Percentiles rank a stretch among this genome's conserved stretches.
phyloP scores from a whole-genome alignment of 2,888 invertebrate species.

The Pycnomerus fuliginosus region DNA sequence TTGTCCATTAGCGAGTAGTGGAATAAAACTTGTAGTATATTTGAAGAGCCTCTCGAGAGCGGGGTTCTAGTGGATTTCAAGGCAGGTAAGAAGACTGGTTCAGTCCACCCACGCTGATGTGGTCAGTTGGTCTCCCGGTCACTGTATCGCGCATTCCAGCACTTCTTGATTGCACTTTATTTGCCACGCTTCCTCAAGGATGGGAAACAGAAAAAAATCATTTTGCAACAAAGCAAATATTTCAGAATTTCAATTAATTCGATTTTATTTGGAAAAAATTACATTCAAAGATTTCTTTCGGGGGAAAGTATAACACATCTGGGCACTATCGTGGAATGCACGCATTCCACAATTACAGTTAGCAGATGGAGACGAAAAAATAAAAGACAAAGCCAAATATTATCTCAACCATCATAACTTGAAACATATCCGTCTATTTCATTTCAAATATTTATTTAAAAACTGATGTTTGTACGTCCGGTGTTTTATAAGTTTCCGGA shows the following conservation, averaged over 20 bases:
- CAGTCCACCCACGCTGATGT: constrained; percentile 28
- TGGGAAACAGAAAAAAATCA: too few species aligned
- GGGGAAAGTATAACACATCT: too few species aligned
- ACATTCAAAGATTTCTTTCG: too few species aligned
- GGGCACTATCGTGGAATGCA: too few species aligned
- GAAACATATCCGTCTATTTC: constrained; percentile 35
- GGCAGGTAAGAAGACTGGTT: constrained; percentile 29
- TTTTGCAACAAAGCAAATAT: too few species aligned
- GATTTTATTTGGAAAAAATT: too few species aligned
- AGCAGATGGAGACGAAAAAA: constrained; percentile 24
- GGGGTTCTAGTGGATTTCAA: constrained; percentile 27
- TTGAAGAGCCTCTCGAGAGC: constrained; percentile 21
- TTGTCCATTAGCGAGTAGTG: constrained; percentile 21
- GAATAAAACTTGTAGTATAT: constrained; percentile 16
- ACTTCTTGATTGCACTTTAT: constrained; percentile 27
- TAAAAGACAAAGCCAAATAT: constrained; percentile 30
- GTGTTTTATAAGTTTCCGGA: constrained; percentile 29
- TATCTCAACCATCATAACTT: constrained; percentile 31
- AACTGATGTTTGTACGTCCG: constrained; percentile 27
- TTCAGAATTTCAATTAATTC: too few species aligned
- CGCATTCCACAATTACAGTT: constrained; percentile 20
- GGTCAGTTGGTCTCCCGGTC: constrained; percentile 31
- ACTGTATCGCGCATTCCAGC: constrained; percentile 29
- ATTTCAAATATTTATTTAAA: constrained; percentile 36
- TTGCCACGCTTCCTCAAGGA: too few species aligned